phyloP scores from a whole-genome alignment of 2,113 vertebrate species.

The Sinocyclocheilus grahami region DNA sequence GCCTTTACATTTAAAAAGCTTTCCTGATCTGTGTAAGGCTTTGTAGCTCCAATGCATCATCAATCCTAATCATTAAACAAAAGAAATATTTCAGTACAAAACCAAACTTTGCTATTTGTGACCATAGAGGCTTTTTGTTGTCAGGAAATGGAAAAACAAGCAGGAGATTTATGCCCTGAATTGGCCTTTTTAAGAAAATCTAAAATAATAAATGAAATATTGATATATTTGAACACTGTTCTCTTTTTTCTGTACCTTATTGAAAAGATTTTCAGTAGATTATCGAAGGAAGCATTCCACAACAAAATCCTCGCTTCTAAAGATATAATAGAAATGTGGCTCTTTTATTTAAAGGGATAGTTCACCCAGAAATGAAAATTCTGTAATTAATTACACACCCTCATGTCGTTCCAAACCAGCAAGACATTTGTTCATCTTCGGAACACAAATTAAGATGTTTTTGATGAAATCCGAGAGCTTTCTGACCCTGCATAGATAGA shows the following conservation, averaged over 20 bases:
- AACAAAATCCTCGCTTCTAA: too few relatives aligned
- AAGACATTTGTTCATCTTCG: too few relatives aligned
- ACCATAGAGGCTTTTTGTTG: conserved; percentile 25
- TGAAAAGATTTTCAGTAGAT: not conserved
- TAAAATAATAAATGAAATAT: conserved; percentile 20
- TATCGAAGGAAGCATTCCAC: not conserved
- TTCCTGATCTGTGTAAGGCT: not conserved
- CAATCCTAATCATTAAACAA: conserved; percentile 35
- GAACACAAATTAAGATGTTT: too few relatives aligned
- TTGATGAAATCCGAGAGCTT: too few relatives aligned
- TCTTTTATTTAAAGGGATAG: not conserved
- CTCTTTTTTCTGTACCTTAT: not conserved
- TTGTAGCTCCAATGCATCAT: conserved; percentile 15
- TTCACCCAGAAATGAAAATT: too few relatives aligned
- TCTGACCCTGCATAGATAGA: too few relatives aligned
- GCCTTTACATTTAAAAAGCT: conserved; percentile 11
- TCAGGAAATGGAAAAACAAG: not conserved
- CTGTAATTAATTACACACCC: too few relatives aligned
- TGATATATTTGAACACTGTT: not conserved
- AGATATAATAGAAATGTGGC: not conserved
- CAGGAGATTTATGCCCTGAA: conserved; percentile 38
- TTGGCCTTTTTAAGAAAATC: conserved; percentile 15
- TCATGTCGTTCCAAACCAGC: too few relatives aligned
- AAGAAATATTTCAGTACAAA: conserved; percentile 46
- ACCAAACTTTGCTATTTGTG: conserved; percentile 19